phyloP scores from a whole-genome alignment of 2,888 invertebrate genomes.

The Caenorhabditis macrosperma region DNA sequence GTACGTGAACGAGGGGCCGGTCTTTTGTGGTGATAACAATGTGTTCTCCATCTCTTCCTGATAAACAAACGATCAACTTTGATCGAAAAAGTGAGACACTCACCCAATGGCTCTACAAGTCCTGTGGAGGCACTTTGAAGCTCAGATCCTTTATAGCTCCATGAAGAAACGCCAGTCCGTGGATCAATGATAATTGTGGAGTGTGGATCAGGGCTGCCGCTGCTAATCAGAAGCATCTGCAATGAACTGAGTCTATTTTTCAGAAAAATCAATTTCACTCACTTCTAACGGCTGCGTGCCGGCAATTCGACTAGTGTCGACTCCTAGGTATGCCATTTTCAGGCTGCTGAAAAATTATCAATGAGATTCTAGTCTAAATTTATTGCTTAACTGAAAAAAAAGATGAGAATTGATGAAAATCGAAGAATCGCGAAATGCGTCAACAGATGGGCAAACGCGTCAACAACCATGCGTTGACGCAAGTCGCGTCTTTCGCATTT shows the following conservation, averaged over 20 bases:
- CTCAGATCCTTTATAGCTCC: conserved; percentile 76
- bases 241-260: neutral
- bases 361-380: neutral
- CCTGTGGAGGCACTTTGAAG: conserved; percentile 70
- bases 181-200: conserved; percentile 74
- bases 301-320: conserved; percentile 49
- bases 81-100: neutral
- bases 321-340: conserved; percentile 51
- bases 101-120: conserved; percentile 68
- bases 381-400: neutral
- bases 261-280: neutral
- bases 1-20: conserved; percentile 67
- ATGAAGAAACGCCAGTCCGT: conserved; percentile 69
- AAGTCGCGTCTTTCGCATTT: too few species aligned
- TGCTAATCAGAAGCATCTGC: conserved; percentile 65
- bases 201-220: conserved; percentile 67
- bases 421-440: neutral
- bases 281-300: conserved; percentile 48
- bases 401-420: neutral
- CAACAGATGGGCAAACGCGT: neutral
- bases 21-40: conserved; percentile 67
- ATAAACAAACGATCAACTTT: neutral
- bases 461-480: neutral
- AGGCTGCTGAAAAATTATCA: neutral
- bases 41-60: conserved; percentile 67